Evolutionary conservation across 2,888 invertebrate genomes (phyloP).

Genomic region (Dasysyrphus albostriatus): DNA sequence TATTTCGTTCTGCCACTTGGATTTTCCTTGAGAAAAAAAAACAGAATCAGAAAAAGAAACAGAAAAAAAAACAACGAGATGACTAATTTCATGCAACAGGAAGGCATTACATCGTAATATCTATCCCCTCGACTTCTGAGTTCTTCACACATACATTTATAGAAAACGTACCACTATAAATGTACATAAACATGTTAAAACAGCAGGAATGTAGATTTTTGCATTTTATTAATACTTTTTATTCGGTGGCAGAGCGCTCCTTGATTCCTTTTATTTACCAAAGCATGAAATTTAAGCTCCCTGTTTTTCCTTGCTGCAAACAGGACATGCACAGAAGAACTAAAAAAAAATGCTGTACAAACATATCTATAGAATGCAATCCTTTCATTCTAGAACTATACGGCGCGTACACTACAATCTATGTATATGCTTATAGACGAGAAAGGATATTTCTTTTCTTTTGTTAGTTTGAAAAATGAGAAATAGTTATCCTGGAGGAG

Average conservation of each 20-base stretch:
- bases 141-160: constrained; percentile 16
- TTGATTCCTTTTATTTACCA: constrained; percentile 59
- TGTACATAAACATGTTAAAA: not conserved
- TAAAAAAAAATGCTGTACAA: not conserved
- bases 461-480: constrained; percentile 59
- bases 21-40: constrained; percentile 3
- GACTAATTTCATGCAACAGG: constrained; percentile 76
- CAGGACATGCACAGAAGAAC: not conserved
- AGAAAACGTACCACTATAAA: not conserved
- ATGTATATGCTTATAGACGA: not conserved
- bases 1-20: constrained; percentile 44
- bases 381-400: constrained; percentile 42
- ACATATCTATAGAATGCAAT: constrained; percentile 35
- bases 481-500: constrained; percentile 55
- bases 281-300: constrained; percentile 72
- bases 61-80: constrained; percentile 27
- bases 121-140: constrained; percentile 41
- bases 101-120: constrained; percentile 62
- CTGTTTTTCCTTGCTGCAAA: not conserved
- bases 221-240: constrained; percentile 47
- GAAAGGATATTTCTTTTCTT: constrained; percentile 44
- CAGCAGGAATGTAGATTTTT: constrained; percentile 48
- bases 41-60: constrained; percentile 2
- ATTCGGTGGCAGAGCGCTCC: constrained; percentile 46
- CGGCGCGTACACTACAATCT: not conserved